phyloP scores from a whole-genome alignment of 1,140 invertebrate genomes.

The Phthorimaea operculella region DNA sequence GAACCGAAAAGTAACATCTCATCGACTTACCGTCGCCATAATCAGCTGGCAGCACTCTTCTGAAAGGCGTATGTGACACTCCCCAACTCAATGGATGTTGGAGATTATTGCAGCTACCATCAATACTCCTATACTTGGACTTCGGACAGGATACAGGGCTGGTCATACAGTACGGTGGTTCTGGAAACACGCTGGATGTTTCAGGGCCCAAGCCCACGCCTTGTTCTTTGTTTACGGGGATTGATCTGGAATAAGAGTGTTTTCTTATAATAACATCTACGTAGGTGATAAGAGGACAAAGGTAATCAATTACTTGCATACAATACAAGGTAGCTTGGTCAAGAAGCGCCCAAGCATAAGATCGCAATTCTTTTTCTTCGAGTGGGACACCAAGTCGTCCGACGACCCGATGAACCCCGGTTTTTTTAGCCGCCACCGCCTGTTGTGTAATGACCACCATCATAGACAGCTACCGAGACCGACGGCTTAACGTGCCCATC shows the following conservation, averaged over 20 bases:
- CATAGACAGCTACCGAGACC: no score
- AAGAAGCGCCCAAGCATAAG: no score
- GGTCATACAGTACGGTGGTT: slow-evolving; percentile 41
- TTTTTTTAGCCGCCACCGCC: no score
- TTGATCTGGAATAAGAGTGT: slow-evolving; percentile 24
- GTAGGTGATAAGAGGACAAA: neutral
- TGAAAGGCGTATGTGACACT: slow-evolving; percentile 79
- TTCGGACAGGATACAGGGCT: slow-evolving; percentile 32
- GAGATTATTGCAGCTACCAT: slow-evolving; percentile 87
- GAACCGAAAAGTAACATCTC: no score
- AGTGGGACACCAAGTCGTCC: no score
- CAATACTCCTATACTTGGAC: slow-evolving; percentile 73
- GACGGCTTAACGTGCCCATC: no score
- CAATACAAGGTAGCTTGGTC: no score
- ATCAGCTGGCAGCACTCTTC: slow-evolving; percentile 74
- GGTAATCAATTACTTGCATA: no score
- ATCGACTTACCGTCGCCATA: slow-evolving; percentile 77
- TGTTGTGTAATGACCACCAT: no score
- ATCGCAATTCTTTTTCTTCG: no score
- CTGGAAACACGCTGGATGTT: slow-evolving; percentile 56
- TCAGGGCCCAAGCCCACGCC: slow-evolving; percentile 68
- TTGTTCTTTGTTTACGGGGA: slow-evolving; percentile 21
- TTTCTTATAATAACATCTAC: neutral
- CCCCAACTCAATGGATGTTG: slow-evolving; percentile 74
- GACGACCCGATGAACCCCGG: no score